Base-by-base conservation (phyloP, 1,140 invertebrate species). In the Chlorops oryzae region DNA sequence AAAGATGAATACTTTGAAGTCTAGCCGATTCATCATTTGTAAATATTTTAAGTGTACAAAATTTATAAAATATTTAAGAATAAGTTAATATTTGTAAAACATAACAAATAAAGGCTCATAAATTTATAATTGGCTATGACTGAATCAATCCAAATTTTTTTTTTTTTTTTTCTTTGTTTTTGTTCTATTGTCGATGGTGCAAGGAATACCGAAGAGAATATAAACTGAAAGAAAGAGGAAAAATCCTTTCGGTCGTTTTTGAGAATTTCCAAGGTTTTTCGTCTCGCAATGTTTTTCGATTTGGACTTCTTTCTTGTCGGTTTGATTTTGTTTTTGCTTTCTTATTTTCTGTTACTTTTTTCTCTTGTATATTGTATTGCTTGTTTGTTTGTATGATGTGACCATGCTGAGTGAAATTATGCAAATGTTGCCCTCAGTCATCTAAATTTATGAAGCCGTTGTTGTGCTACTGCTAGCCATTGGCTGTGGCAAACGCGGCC, bases 401-500 rank as follows among this genome's bases (percentile, higher is more conserved):
- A 18, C 3, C 4, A n/a, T 41, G 13, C 17, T 9, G 9, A 23
- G 39, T 23, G 9, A 5, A 4, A 40, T 15, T 40, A 21, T n/a
- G 21, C n/a, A 5, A 3, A 21, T 35, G 34, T 38, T 47, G n/a
- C n/a, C n/a, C n/a, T n/a, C n/a, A n/a, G n/a, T n/a, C n/a, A n/a
- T n/a, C n/a, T 47, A 39, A 27, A 7, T 21, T 9, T 45, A 52
- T 15, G 40, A 42, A 5, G 51, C 23, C 15, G 46, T 48, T 13
- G 34, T 37, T 17, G 51, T 38, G 18, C 51, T 41, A 32, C 51
- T 52, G 38, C 54, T 48, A 50, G 43, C 51, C 55, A 64, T 63
- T 35, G 59, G 55, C 40, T 65, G 63, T 6, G 67, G 63, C 49
- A 51, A 57, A 12, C 63, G 52, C 5, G 88, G 88, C 70, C 87